These are phyloP conservation scores for Malacoraja senta DNA, from an alignment of 2,797 vertebrate genomes.

Conservation along the genomic window DNA sequence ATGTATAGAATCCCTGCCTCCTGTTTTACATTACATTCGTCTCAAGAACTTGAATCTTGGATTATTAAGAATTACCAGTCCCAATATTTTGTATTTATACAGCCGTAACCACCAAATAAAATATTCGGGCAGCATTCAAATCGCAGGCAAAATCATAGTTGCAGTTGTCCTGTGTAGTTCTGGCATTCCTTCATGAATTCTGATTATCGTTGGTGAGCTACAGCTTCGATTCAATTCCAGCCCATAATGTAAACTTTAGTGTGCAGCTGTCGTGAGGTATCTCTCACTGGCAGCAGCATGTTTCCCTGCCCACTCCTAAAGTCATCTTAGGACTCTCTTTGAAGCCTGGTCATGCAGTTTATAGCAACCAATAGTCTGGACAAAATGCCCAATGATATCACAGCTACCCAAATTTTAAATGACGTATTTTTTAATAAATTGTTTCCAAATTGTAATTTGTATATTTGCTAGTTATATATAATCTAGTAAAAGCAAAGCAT, in stretches of 20 bases:
- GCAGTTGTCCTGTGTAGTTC: neutral
- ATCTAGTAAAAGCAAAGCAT: neutral
- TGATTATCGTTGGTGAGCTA: neutral
- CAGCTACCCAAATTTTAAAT: neutral
- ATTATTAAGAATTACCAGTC: neutral
- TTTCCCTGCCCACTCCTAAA: neutral
- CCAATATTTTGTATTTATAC: neutral
- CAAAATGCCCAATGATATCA: neutral
- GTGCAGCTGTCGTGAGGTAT: neutral
- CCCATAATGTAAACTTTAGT: neutral
- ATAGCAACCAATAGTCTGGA: neutral
- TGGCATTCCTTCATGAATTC: neutral
- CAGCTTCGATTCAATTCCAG: neutral
- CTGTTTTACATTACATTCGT: neutral
- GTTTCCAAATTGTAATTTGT: neutral
- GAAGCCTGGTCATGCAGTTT: neutral
- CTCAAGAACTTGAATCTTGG: neutral
- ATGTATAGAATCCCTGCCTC: neutral
- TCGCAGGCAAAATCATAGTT: neutral
- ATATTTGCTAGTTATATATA: neutral
- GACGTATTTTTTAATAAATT: neutral
- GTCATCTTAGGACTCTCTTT: neutral
- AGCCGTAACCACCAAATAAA: neutral
- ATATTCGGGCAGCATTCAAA: neutral
- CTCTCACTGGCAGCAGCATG: neutral